Base-by-base conservation (phyloP, 2,113 vertebrate genomes). In the Platichthys stellatus region DNA sequence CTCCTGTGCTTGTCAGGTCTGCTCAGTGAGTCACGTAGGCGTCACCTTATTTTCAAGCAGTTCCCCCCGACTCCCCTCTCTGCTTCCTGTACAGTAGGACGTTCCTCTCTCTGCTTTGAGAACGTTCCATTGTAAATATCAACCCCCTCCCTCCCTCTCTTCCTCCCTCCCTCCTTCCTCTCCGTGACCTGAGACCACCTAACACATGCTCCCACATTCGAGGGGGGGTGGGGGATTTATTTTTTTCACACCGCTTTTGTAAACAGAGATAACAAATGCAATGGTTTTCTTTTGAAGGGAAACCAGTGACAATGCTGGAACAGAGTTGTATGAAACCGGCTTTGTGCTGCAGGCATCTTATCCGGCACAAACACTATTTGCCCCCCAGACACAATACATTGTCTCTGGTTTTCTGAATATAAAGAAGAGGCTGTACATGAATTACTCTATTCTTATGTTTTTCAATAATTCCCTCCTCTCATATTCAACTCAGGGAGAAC, bases 11-110 rank as follows among this genome's bases (percentile, higher is more conserved):
- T 4, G 11, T 69, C 69, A 68, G 31, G 67, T 63, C 73, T 62
- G 58, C 56, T 20, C 58, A 21, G 35, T 56, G 35, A 82, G 73
- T 81, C 76, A 82, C 13, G 31, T 67, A 84, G 90, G 90, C 86
- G 83, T 90, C 78, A 68, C 72, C 82, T 83, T 85, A 82, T 90
- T 89, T 90, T 84, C 24, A 84, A 74, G 38, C 54, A 2, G 53
- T 72, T 90, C 91, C 90, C 90, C 78, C 72, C 49, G 56, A 89
- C 78, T 70, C 49, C 79, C 74, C 74, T 69, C 72, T 70, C 70
- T 45, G 26, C 67, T 92, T 93, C 90, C 93, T 88, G 88, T 88
- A 80, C 84, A 75, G 53, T 81, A 74, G 2, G 53, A 21, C 21
- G 47, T 18, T 62, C 57, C 35, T 76, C 15, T 76, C 15, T 76